Evolutionary conservation across 2,888 invertebrate genomes (phyloP), one percentile per base, ranked within the genome.

Genomic region (Ochropleura plecta): DNA sequence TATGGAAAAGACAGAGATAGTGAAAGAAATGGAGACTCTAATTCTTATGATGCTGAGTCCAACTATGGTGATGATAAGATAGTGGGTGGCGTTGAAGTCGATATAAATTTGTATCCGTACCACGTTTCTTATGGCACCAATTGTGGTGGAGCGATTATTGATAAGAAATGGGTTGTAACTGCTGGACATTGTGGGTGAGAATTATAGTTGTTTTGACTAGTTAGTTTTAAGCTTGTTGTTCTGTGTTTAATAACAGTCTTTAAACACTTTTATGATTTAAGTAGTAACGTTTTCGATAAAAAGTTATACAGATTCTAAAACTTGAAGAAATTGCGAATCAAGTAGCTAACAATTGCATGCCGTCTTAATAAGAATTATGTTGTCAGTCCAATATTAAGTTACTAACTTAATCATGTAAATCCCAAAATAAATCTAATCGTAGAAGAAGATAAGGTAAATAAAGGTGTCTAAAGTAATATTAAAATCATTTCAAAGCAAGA

Each of bases 161-260:
- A 92, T 70, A 92, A 88, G 48, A 91, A 91, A 74, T 96, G 96
- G 96, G 88, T 94, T 0, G 59, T 96, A 2, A 96, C 96, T 3
- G 96, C 96, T 76, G 96, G 94, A 70, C 96, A 96, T 90, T 96
- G 96, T 89, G 96, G 95, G 96, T 96, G 88, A 94, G 95, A 84
- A 18, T 30, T 1, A 3, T 44, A 62, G 59, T 65, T 68, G 0
- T 42, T 64, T 57, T 62, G 5, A 42, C 0, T 66, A 5, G 42
- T 30, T 66, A 7, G 42, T 30, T 9, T 7, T 20, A 40, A 18
- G 20, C 18, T 44, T 14, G 8, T 30, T 30, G 1, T 7, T 49
- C 30, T 30, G 1, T 3, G 42, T 66, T 18, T 67, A 44, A 6
- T n/a, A 67, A 55, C 18, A 42, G 14, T 48, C 30, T 42, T 18